Evolutionary conservation across 2,888 invertebrate genomes (phyloP), one percentile per base, ranked within the genome.

Genomic region (Trachelus stipa): DNA sequence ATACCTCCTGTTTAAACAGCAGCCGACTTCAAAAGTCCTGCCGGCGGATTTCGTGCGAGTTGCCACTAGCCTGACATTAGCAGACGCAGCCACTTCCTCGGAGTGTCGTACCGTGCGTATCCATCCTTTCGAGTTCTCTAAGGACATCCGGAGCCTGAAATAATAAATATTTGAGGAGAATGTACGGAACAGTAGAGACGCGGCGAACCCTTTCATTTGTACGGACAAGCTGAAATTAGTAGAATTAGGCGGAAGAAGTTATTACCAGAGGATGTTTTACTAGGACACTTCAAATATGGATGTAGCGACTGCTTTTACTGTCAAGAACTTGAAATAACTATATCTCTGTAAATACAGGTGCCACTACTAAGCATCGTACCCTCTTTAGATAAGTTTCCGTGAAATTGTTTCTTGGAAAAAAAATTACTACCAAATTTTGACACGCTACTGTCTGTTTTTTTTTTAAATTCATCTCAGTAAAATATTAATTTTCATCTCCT

Each of bases 171-270:
- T 91, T 90, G 87, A 84, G 83, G 15, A 73, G 34, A 33, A 78
- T 74, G 84, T 83, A 87, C 84, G 87, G 86, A 79, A 83, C 81
- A 83, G 78, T 84, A 87, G 84, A 86, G 83, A 87, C 85, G 87
- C 88, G 85, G 83, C 85, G 87, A 90, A 89, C 88, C 90, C 90
- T 90, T 90, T 90, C 88, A 90, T 91, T 91, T 89, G 90, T 90
- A 88, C 84, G 87, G 86, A 90, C 89, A 88, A 86, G 88, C 83
- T 81, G 85, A 90, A 91, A 91, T 91, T 91, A 90, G 91, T 88
- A 86, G 84, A 79, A 79, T 74, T 76, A 74, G 81, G 81, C 81
- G 79, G 79, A 78, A 82, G 79, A 83, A 84, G 83, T 85, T 84
- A 84, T 82, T 82, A 80, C 79, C 78, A 74, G 80, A 82, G 81